Evolutionary conservation across 1,140 invertebrate genomes (phyloP).

Genomic region (Drosophila mojavensis): DNA sequence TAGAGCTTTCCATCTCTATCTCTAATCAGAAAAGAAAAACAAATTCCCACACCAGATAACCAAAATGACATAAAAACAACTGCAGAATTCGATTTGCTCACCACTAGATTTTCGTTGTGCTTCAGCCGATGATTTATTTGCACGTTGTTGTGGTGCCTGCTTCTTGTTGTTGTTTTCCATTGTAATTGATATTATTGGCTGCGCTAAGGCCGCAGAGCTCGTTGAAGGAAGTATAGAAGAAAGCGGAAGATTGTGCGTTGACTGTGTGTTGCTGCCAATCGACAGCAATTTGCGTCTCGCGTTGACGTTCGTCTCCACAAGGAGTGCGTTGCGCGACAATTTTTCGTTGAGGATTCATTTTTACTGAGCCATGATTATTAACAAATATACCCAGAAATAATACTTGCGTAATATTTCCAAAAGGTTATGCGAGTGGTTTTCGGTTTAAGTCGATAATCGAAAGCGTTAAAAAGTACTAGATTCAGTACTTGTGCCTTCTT

Average conservation of each 20-base stretch:
- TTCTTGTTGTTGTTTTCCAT: conserved; percentile 77
- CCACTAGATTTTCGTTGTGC: conserved; percentile 73
- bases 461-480: conserved; percentile 52
- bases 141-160: conserved; percentile 67
- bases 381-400: conserved; percentile 73
- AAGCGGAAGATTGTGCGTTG: conserved; percentile 19
- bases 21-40: no score
- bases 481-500: conserved; percentile 49
- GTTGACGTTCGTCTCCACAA: conserved; percentile 87
- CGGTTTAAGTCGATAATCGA: conserved; percentile 38
- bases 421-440: conserved; percentile 45
- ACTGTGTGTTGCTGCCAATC: conserved; percentile 52
- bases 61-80: background rate
- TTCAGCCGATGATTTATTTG: conserved; percentile 71
- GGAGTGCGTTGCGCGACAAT: conserved; percentile 86
- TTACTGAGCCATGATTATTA: conserved; percentile 90
- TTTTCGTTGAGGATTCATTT: conserved; percentile 88
- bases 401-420: conserved; percentile 82
- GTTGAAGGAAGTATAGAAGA: conserved; percentile 21
- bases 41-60: no score
- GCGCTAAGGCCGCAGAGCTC: conserved; percentile 38
- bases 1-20: no score
- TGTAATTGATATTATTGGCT: conserved; percentile 46
- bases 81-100: conserved; percentile 31
- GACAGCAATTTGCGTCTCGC: conserved; percentile 73